Conservation (phyloP, 2,797 vertebrate species). For the Caiman crocodilus region DNA sequence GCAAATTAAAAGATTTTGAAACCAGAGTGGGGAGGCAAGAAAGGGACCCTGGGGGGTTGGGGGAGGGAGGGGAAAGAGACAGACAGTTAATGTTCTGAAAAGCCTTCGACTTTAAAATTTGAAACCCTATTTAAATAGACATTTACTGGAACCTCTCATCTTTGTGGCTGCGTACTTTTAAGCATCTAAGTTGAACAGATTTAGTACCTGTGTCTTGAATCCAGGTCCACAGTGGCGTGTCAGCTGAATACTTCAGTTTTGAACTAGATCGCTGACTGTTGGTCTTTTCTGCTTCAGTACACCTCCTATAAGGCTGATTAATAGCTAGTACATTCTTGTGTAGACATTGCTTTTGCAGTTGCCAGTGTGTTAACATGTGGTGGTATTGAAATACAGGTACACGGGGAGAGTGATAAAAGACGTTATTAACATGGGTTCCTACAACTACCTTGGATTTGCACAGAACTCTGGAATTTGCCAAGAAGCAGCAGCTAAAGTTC, state of each 20-base stretch:
- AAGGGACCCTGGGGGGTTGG: background rate
- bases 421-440: slow-evolving; percentile 98
- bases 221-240: background rate
- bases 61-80: background rate
- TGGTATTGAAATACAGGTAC: slow-evolving; percentile 84
- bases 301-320: background rate
- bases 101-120: background rate
- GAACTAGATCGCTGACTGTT: background rate
- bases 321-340: background rate
- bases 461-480: slow-evolving; percentile 90
- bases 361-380: slow-evolving; percentile 18
- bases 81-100: background rate
- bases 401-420: slow-evolving; percentile 91
- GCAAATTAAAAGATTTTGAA: background rate
- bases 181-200: no score
- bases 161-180: no score
- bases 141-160: no score
- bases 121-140: background rate
- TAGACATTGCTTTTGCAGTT: background rate
- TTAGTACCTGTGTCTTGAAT: background rate
- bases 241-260: background rate
- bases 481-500: slow-evolving; percentile 84
- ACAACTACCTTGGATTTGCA: slow-evolving; percentile 98
- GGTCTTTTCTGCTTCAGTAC: background rate
- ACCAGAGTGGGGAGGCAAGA: background rate